Evolutionary conservation across 2,113 vertebrate species (phyloP), one percentile per base, ranked within the genome.

Genomic region (Progne subis): DNA sequence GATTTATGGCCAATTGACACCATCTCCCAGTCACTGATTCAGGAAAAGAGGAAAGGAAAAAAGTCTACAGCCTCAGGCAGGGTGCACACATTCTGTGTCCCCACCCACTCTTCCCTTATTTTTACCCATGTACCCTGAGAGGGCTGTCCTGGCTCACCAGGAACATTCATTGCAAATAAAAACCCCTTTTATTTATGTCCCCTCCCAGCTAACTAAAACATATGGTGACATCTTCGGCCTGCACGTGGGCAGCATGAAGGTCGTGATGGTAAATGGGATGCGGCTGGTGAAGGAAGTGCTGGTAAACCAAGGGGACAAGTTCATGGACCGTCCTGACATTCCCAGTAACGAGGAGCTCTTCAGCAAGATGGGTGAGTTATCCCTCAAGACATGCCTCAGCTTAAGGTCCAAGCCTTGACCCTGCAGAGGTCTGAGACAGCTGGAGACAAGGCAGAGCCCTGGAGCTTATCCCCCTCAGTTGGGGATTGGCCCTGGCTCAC

Each of bases 281-380:
- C 95, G 92, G 68, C 91, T 98, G 97, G 88, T 98, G 75, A 99
- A 98, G 82, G 98, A 99, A 88, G 98, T 95, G 32, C 94, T 99
- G 9, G 84, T 98, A n/a, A 97, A 96, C 49, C 98, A 98, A 79
- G 98, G 97, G 2, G 97, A 98, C 21, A 96, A 96, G 87, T 98
- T 99, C 92, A 18, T 97, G 6, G 98, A 96, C 32, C 98, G 98
- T 5, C 98, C 98, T 2, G 11, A 94, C 14, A 6, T 94, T 11
- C 98, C 98, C 7, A 0, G 98, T 1, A 2, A 16, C 0, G 1
- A 2, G 6, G 52, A 86, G 6, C 0, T 92, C 3, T 95, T 88
- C 49, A 53, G 2, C 24, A 44, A 13, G 0, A 25, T 0, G 0
- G 96, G 96, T 97, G 69, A 95, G 96, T 78, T 61, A 20, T 29